Evolutionary conservation across 1,140 invertebrate genomes (phyloP).

Genomic region (Calosoma granatense): DNA sequence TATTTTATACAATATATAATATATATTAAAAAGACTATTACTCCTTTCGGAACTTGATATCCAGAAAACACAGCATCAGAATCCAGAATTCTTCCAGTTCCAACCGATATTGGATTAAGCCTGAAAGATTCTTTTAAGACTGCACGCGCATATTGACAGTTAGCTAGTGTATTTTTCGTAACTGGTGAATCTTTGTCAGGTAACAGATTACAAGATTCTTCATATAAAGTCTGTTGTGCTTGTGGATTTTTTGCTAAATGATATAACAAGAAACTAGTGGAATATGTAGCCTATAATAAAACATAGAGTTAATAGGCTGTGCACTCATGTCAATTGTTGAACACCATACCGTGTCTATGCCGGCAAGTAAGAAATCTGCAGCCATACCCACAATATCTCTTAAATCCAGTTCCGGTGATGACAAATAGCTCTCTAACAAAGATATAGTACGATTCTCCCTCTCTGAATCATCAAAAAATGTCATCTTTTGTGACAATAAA

Average conservation of each 20-base stretch:
- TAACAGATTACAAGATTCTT: slow-evolving; percentile 51
- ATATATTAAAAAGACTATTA: slow-evolving; percentile 45
- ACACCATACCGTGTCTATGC: slow-evolving; percentile 70
- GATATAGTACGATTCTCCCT: slow-evolving; percentile 32
- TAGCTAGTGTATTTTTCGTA: slow-evolving; percentile 45
- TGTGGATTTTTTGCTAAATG: slow-evolving; percentile 61
- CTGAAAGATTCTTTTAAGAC: slow-evolving; percentile 77
- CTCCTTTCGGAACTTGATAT: slow-evolving; percentile 74
- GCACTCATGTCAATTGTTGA: background rate
- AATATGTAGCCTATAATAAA: slow-evolving; percentile 66
- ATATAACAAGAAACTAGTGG: slow-evolving; percentile 69
- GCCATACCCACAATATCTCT: slow-evolving; percentile 73
- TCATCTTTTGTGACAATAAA: slow-evolving; percentile 50
- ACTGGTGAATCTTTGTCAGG: slow-evolving; percentile 39
- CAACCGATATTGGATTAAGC: slow-evolving; percentile 73
- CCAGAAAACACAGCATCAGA: slow-evolving; percentile 67
- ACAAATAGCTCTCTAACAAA: slow-evolving; percentile 55
- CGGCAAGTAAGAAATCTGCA: slow-evolving; percentile 73
- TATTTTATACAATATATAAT: no score
- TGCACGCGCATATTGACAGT: slow-evolving; percentile 63
- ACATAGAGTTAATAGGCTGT: slow-evolving; percentile 4
- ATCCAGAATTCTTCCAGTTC: slow-evolving; percentile 66
- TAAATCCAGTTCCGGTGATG: slow-evolving; percentile 52
- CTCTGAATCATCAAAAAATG: slow-evolving; percentile 34
- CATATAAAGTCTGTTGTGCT: slow-evolving; percentile 61